phyloP scores from a whole-genome alignment of 1,140 invertebrate genomes.

The Lineus longissimus region DNA sequence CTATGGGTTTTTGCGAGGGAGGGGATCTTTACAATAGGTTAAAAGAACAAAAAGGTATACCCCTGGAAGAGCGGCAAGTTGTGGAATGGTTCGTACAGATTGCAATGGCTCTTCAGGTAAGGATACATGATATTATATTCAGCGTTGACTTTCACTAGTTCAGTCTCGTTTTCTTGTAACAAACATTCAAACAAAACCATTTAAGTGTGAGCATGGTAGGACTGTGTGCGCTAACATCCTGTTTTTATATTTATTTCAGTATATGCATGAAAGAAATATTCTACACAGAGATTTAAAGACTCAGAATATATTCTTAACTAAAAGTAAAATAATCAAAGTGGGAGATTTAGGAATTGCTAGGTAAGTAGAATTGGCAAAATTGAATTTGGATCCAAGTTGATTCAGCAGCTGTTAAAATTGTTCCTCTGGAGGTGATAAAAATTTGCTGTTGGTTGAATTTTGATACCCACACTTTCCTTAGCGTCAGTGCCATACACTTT shows the following conservation, averaged over 20 bases:
- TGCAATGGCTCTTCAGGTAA: slow-evolving; percentile 57
- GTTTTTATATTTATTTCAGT: slow-evolving; percentile 52
- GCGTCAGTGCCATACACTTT: no score
- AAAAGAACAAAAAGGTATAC: slow-evolving; percentile 52
- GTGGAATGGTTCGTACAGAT: slow-evolving; percentile 61
- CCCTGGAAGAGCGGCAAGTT: slow-evolving; percentile 55
- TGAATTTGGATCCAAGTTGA: no score
- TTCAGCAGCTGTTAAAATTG: no score
- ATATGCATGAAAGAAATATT: slow-evolving; percentile 59
- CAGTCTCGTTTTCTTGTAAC: no score
- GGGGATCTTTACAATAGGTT: slow-evolving; percentile 58
- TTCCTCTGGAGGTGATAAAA: no score
- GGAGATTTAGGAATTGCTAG: slow-evolving; percentile 58
- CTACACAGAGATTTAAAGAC: slow-evolving; percentile 59
- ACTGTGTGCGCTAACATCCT: no score
- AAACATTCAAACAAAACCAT: no score
- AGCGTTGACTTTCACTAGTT: no score
- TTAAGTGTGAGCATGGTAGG: no score
- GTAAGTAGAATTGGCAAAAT: slow-evolving; percentile 27
- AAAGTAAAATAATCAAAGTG: slow-evolving; percentile 57
- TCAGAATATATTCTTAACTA: slow-evolving; percentile 59
- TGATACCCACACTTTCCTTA: no score
- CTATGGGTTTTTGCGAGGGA: slow-evolving; percentile 60
- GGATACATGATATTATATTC: no score
- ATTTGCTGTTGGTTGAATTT: no score